Percentiles rank a stretch among this genome's conserved stretches.
phyloP scores from a whole-genome alignment of 2,888 invertebrate genomes.

The Coenonympha glycerion region DNA sequence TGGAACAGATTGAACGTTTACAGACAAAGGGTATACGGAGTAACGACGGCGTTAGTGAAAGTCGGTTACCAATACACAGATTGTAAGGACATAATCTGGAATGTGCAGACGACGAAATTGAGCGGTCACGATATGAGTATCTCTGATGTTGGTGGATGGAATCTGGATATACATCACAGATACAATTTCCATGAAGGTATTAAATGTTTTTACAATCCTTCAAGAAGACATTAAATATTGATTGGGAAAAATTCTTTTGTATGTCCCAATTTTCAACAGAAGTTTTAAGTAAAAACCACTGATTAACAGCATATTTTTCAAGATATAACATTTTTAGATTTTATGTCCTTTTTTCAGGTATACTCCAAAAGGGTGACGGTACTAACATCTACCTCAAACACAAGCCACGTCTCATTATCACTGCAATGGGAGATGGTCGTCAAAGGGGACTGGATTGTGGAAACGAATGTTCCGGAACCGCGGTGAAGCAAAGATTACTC shows the following conservation, averaged over 20 bases:
- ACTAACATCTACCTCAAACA: conserved; percentile 95
- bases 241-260: too few relatives aligned
- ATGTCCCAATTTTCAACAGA: too few relatives aligned
- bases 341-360: conserved; percentile 80
- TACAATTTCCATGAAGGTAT: conserved; percentile 98
- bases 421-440: conserved; percentile 93
- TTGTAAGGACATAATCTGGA: conserved; percentile 96
- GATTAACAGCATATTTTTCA: too few relatives aligned
- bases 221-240: too few relatives aligned
- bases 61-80: conserved; percentile 97
- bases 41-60: conserved; percentile 94
- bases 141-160: conserved; percentile 98
- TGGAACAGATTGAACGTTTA: conserved; percentile 99
- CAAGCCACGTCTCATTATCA: conserved; percentile 91
- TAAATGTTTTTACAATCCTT: conserved; percentile 21
- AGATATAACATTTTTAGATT: too few relatives aligned
- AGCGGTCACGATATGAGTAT: conserved; percentile 98
- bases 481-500: conserved; percentile 85
- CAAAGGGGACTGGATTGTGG: conserved; percentile 90
- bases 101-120: conserved; percentile 94
- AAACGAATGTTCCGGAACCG: conserved; percentile 84
- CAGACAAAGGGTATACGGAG: conserved; percentile 96
- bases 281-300: too few relatives aligned
- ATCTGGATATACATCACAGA: conserved; percentile 96
- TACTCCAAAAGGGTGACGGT: conserved; percentile 97